These are phyloP conservation scores for Patella caerulea DNA, from an alignment of 2,888 invertebrate species.

Conservation along the genomic window DNA sequence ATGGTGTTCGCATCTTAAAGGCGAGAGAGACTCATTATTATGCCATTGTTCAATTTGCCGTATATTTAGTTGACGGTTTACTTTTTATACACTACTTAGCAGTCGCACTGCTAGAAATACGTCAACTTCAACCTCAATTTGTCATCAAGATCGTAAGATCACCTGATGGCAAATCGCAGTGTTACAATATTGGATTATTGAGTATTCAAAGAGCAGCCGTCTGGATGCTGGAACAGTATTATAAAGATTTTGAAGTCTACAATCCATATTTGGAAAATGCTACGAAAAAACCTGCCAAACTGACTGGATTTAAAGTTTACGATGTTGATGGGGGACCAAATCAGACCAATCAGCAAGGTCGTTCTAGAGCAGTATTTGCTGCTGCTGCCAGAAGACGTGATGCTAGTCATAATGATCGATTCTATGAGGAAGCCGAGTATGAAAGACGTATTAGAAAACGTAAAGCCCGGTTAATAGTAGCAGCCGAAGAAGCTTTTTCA, in stretches of 20 bases:
- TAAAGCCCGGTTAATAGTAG: conserved; percentile 88
- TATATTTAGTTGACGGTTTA: conserved; percentile 92
- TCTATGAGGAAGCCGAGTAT: conserved; percentile 98
- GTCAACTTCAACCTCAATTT: conserved; percentile 91
- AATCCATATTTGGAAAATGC: conserved; percentile 83
- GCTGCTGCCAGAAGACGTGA: conserved; percentile 88
- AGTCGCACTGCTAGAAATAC: conserved; percentile 91
- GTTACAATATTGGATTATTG: conserved; percentile 80
- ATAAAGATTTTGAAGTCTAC: conserved; percentile 93
- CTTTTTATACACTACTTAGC: conserved; percentile 95
- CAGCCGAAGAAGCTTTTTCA: conserved; percentile 98
- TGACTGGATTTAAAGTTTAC: conserved; percentile 85
- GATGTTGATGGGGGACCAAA: conserved; percentile 84
- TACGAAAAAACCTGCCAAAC: conserved; percentile 56
- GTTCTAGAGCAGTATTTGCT: conserved; percentile 70
- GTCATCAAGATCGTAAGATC: conserved; percentile 83
- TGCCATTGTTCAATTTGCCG: conserved; percentile 91
- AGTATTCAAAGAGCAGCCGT: conserved; percentile 96
- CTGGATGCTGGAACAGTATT: conserved; percentile 94
- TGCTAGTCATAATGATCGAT: conserved; percentile 93
- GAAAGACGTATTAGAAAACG: conserved; percentile 93
- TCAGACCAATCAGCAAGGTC: conserved; percentile 56
- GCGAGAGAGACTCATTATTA: conserved; percentile 77
- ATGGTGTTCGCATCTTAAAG: conserved; percentile 84
- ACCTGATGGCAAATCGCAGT: conserved; percentile 93